Evolutionary conservation across 2,113 vertebrate species (phyloP).

Genomic region (Parus major): DNA sequence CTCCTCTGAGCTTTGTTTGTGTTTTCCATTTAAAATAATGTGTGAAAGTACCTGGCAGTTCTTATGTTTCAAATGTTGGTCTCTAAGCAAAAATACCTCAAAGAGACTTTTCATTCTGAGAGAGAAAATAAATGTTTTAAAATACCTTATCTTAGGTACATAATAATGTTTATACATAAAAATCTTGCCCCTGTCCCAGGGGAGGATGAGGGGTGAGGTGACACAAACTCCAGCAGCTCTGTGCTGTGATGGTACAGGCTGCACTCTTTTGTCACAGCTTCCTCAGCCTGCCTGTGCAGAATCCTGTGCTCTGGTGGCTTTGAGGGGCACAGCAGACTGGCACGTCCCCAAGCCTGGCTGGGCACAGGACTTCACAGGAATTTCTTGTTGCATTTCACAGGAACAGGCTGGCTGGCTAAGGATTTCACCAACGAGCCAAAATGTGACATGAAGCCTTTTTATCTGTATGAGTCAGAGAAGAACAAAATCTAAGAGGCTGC

Average conservation of each 20-base stretch:
- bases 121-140: not conserved
- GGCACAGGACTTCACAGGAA: not conserved
- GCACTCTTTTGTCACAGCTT: not conserved
- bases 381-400: not conserved
- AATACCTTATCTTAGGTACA: not conserved
- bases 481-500: not conserved
- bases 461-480: slow-evolving; percentile 1
- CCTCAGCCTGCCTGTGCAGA: not conserved
- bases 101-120: not conserved
- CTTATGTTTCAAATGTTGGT: not conserved
- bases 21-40: not conserved
- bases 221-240: not conserved
- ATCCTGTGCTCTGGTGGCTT: not conserved
- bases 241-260: not conserved
- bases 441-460: not conserved
- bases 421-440: not conserved
- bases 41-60: not conserved
- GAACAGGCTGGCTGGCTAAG: not conserved
- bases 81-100: not conserved
- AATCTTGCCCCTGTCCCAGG: not conserved
- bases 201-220: not conserved
- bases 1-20: not conserved
- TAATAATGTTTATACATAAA: not conserved
- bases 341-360: not conserved
- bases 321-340: not conserved